Percentiles rank a stretch among this genome's conserved stretches.
Evolutionary conservation across 2,888 invertebrate genomes (phyloP).

Genomic region (Ariolimax columbianus): DNA sequence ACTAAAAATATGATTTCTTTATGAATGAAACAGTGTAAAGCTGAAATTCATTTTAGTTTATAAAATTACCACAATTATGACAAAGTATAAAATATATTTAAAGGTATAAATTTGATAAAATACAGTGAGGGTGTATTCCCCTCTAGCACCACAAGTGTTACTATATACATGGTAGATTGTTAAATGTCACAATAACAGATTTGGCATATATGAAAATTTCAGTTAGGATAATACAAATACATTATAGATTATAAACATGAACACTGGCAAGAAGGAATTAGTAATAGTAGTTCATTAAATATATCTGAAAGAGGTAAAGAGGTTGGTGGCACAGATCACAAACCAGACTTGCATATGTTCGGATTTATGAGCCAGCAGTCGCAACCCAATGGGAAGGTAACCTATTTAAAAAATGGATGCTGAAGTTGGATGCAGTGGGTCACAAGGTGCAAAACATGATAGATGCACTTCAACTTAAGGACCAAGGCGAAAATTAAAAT

Average conservation of each 20-base stretch:
- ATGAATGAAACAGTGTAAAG: neutral
- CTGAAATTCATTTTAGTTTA: neutral
- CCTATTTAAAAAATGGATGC: too few species aligned
- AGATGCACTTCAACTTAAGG: too few species aligned
- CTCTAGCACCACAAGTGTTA: constrained; percentile 6
- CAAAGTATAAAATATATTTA: neutral
- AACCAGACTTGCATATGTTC: too few species aligned
- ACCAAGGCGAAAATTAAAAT: too few species aligned
- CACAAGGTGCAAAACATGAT: too few species aligned
- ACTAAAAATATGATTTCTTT: too few species aligned
- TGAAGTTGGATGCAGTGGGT: too few species aligned
- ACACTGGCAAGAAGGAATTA: neutral
- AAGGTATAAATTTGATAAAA: neutral
- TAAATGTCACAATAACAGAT: neutral
- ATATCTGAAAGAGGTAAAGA: neutral
- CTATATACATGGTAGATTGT: neutral
- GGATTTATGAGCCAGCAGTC: too few species aligned
- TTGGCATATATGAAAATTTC: too few species aligned
- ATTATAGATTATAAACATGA: neutral
- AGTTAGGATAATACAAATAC: too few species aligned
- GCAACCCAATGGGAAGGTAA: too few species aligned
- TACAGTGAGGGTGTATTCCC: constrained; percentile 5
- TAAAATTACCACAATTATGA: neutral
- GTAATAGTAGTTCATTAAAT: neutral
- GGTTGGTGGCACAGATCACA: too few species aligned